phyloP scores from a whole-genome alignment of 2,113 vertebrate species.

The Potamarius usumacintae region DNA sequence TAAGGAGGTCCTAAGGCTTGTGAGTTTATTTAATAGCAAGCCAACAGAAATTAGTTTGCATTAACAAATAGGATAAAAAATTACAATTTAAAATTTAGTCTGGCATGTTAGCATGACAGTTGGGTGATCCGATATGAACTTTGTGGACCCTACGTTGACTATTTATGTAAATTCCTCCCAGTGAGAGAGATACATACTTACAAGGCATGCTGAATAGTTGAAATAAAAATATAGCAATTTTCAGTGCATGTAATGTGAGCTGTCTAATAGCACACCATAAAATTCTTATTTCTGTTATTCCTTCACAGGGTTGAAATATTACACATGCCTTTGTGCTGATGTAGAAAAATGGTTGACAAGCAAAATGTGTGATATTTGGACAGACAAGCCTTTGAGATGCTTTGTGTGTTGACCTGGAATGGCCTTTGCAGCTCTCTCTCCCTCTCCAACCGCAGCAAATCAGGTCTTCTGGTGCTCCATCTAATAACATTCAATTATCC shows the following conservation, averaged over 20 bases:
- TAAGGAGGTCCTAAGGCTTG: neutral
- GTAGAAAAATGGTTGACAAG: neutral
- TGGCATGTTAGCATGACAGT: neutral
- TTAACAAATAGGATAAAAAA: neutral
- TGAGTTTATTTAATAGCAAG: neutral
- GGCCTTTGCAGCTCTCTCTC: constrained; percentile 1
- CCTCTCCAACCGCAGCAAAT: constrained; percentile 13
- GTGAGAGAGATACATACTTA: neutral
- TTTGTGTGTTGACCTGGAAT: constrained; percentile 30
- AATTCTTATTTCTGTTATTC: neutral
- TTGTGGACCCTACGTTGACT: neutral
- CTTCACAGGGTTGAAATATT: neutral
- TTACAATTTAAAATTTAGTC: neutral
- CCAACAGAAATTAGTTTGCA: neutral
- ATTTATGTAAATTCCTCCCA: neutral
- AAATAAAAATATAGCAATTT: neutral
- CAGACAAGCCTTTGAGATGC: constrained; percentile 5
- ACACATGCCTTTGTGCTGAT: neutral
- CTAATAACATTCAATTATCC: constrained; percentile 51
- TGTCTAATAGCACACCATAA: neutral
- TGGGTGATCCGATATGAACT: neutral
- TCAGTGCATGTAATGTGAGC: neutral
- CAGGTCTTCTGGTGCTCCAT: constrained; percentile 21
- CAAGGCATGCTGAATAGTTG: neutral
- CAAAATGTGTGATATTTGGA: constrained; percentile 8